Conservation (phyloP, 2,797 vertebrate genomes). For the Dermochelys coriacea region DNA sequence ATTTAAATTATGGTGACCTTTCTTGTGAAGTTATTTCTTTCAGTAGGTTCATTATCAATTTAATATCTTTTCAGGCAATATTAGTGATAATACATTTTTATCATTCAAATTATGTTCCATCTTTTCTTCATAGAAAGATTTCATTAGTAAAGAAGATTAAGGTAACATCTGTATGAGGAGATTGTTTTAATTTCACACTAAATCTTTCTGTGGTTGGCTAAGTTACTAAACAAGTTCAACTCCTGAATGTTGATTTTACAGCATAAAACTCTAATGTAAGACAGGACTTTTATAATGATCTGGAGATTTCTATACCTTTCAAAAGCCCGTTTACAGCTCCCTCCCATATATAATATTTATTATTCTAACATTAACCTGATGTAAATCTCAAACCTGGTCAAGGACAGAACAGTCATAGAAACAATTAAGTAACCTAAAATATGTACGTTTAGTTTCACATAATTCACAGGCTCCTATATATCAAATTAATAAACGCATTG, state of each 20-base stretch:
- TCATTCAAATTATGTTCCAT: constrained; percentile 1
- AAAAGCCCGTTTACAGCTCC: not conserved
- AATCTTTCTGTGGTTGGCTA: not conserved
- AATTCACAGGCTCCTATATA: not conserved
- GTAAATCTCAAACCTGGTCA: constrained; percentile 17
- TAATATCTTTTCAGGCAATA: constrained; percentile 37
- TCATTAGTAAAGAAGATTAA: not conserved
- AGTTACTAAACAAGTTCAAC: constrained; percentile 13
- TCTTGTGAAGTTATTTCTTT: constrained; percentile 38
- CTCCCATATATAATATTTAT: not conserved
- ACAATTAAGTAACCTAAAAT: constrained; percentile 28
- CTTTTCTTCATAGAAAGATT: constrained; percentile 23
- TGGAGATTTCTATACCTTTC: constrained; percentile 4
- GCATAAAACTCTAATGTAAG: not conserved
- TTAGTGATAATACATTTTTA: constrained; percentile 34
- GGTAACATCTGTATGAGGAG: not conserved
- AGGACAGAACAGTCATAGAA: not conserved
- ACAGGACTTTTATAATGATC: not conserved
- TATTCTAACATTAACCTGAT: not conserved
- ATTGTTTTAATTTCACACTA: constrained; percentile 33
- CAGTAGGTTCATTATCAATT: constrained; percentile 38
- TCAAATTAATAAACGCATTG: constrained; percentile 44
- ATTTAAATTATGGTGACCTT: constrained; percentile 45
- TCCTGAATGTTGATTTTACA: not conserved
- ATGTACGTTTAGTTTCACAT: constrained; percentile 11